phyloP scores from a whole-genome alignment of 2,113 vertebrate species.

The Poeciliopsis prolifica region DNA sequence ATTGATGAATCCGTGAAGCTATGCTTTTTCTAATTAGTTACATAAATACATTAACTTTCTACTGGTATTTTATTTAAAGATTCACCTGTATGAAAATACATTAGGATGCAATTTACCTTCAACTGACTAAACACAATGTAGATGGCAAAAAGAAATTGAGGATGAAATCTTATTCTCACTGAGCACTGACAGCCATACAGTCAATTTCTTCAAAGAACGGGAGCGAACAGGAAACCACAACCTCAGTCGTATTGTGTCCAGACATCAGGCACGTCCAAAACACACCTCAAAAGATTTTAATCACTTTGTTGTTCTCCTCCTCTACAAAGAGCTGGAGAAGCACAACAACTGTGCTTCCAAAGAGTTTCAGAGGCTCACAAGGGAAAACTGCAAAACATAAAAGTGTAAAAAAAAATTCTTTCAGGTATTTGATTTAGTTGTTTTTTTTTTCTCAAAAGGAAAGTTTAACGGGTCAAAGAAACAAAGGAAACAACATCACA shows the following conservation, averaged over 20 bases:
- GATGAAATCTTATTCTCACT: not conserved
- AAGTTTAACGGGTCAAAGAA: constrained; percentile 74
- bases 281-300: constrained; percentile 67
- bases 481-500: constrained; percentile 62
- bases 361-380: constrained; percentile 56
- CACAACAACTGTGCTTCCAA: constrained; percentile 61
- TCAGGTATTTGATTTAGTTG: constrained; percentile 47
- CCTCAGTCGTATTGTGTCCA: constrained; percentile 44
- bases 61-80: too few relatives aligned
- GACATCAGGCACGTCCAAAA: constrained; percentile 53
- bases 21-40: too few relatives aligned
- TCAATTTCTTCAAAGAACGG: constrained; percentile 7
- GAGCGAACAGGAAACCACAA: constrained; percentile 52
- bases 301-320: constrained; percentile 71
- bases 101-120: not conserved
- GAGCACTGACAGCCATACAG: constrained; percentile 3
- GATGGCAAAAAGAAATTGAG: too few relatives aligned
- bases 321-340: constrained; percentile 58
- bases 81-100: too few relatives aligned
- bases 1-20: too few relatives aligned
- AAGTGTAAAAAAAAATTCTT: constrained; percentile 46
- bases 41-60: too few relatives aligned
- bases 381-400: constrained; percentile 61
- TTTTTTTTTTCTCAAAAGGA: constrained; percentile 46
- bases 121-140: not conserved